These are phyloP conservation scores for Pavo muticus DNA, from an alignment of 2,113 vertebrate species.

Conservation along the genomic window DNA sequence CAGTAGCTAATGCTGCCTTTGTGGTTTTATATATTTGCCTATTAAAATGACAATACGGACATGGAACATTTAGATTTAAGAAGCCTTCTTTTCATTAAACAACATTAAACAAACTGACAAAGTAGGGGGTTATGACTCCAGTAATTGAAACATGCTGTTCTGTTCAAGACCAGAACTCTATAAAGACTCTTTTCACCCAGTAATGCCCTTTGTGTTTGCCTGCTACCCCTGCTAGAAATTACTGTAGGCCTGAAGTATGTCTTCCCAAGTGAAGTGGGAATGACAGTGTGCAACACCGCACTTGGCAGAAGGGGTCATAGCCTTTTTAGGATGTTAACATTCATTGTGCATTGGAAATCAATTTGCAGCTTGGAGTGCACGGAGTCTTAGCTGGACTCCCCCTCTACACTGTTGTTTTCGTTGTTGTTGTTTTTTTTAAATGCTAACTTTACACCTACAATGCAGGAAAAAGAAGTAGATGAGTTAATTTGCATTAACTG, in stretches of 20 bases:
- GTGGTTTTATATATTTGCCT: conserved; percentile 75
- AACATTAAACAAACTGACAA: conserved; percentile 75
- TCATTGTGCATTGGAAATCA: conserved; percentile 53
- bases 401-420: background rate
- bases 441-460: background rate
- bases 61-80: conserved; percentile 77
- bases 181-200: conserved; percentile 72
- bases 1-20: conserved; percentile 71
- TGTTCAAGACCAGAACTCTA: conserved; percentile 66
- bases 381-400: background rate
- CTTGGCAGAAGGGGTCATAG: conserved; percentile 57
- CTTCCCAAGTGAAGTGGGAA: conserved; percentile 51
- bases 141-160: conserved; percentile 82
- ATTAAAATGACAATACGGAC: conserved; percentile 79
- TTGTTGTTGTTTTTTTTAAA: background rate
- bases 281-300: conserved; percentile 52
- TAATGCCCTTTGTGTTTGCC: conserved; percentile 69
- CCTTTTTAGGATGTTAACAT: conserved; percentile 32
- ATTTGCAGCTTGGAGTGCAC: conserved; percentile 14
- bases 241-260: conserved; percentile 46
- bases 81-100: conserved; percentile 78
- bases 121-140: conserved; percentile 72
- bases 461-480: background rate
- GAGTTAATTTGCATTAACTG: conserved; percentile 21
- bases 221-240: conserved; percentile 53